Evolutionary conservation across 2,797 vertebrate genomes (phyloP).

Genomic region (Gymnoscopelus microlampas): DNA sequence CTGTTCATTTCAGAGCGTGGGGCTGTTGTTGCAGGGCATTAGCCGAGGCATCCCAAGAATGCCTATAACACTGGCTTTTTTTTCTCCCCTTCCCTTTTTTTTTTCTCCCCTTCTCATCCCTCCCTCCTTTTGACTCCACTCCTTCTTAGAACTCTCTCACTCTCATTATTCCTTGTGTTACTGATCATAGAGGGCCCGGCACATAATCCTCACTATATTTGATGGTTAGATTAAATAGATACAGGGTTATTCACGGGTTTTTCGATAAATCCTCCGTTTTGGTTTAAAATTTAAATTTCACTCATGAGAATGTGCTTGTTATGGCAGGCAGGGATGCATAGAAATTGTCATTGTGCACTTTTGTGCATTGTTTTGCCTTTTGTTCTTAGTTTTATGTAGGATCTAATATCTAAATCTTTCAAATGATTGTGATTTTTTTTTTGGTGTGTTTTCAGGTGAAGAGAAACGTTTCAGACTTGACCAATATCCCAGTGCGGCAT

Average conservation of each 20-base stretch:
- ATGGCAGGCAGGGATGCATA: background rate
- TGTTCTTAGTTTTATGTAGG: background rate
- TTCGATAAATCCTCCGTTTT: background rate
- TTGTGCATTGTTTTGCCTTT: background rate
- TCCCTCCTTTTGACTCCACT: slow-evolving; percentile 55
- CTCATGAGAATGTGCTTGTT: background rate
- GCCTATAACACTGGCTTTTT: slow-evolving; percentile 69
- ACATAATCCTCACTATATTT: too few species aligned
- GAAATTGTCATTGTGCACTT: background rate
- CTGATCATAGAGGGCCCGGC: background rate
- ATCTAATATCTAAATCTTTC: background rate
- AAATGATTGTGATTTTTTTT: background rate
- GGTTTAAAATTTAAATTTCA: background rate
- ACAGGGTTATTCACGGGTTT: background rate
- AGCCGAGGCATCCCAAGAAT: slow-evolving; percentile 91
- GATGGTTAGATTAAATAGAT: too few species aligned
- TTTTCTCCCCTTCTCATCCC: slow-evolving; percentile 18
- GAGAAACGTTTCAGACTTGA: slow-evolving; percentile 96
- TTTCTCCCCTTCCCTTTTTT: slow-evolving; percentile 48
- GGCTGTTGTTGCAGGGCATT: slow-evolving; percentile 90
- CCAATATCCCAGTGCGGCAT: slow-evolving; percentile 97
- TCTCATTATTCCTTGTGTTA: slow-evolving; percentile 16
- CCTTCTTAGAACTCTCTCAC: slow-evolving; percentile 34
- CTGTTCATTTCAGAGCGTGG: slow-evolving; percentile 95
- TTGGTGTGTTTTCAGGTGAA: slow-evolving; percentile 87